Conservation (phyloP, 2,797 vertebrate genomes). For the Clarias pachynema region DNA sequence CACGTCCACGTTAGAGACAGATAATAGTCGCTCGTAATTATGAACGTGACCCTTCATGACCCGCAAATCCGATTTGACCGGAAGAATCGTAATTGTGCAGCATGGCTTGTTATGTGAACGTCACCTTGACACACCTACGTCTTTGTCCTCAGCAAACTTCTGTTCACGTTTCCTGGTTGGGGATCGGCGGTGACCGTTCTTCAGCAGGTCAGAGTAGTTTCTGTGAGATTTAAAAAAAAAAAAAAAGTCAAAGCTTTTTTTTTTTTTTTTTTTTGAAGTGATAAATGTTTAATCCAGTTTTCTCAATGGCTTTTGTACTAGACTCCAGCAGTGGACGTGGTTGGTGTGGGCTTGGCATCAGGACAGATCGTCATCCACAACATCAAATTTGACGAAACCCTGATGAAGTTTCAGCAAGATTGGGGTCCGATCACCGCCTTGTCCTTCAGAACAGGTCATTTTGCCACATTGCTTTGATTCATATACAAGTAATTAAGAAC, state of each 20-base stretch:
- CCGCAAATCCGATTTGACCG: too few relatives aligned
- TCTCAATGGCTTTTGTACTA: slow-evolving; percentile 51
- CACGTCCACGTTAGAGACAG: too few relatives aligned
- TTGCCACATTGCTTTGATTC: background rate
- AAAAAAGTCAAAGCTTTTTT: too few relatives aligned
- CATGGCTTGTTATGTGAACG: too few relatives aligned
- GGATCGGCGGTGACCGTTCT: slow-evolving; percentile 82
- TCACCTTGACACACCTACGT: background rate
- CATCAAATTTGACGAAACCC: slow-evolving; percentile 88
- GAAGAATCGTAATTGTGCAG: too few relatives aligned
- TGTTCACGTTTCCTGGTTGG: slow-evolving; percentile 90
- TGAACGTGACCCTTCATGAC: too few relatives aligned
- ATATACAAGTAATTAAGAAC: background rate
- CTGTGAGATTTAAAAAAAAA: background rate
- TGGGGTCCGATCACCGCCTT: slow-evolving; percentile 93
- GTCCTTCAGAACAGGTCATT: slow-evolving; percentile 90
- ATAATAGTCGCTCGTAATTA: too few relatives aligned
- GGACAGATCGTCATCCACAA: slow-evolving; percentile 92
- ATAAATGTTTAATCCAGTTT: background rate
- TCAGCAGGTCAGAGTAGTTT: slow-evolving; percentile 80
- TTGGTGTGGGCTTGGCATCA: slow-evolving; percentile 84
- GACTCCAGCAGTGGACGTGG: slow-evolving; percentile 92
- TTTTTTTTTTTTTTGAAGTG: background rate
- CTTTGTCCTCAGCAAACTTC: slow-evolving; percentile 79
- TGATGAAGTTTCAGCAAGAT: slow-evolving; percentile 95